Percentiles rank a stretch among this genome's conserved stretches.
These are phyloP conservation scores for Periophthalmodon schlosseri DNA, from an alignment of 2,113 vertebrate species.

Conservation along the genomic window DNA sequence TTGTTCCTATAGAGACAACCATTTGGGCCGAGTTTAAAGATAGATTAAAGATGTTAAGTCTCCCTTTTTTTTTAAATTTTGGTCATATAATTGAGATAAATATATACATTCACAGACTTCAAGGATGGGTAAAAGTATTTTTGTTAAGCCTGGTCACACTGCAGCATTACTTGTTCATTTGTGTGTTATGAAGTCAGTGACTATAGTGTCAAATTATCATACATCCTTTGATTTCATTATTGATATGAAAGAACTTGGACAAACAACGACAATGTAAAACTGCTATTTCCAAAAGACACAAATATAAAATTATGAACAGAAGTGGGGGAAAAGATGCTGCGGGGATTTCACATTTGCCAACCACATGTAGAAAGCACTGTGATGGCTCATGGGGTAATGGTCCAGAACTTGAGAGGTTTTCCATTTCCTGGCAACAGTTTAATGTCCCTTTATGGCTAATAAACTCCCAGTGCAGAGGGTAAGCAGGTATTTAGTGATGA, in stretches of 20 bases:
- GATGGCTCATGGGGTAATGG: neutral
- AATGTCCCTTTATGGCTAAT: slow-evolving; percentile 5
- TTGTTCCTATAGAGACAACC: neutral
- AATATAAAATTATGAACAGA: neutral
- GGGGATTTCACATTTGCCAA: neutral
- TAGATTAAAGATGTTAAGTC: too few species aligned
- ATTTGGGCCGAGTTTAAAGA: too few species aligned
- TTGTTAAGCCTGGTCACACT: too few species aligned
- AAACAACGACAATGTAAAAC: neutral
- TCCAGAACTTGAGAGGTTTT: neutral
- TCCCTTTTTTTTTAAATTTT: too few species aligned
- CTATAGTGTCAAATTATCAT: neutral
- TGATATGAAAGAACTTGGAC: neutral
- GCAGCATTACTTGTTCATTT: too few species aligned
- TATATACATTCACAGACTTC: too few species aligned
- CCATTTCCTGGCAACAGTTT: neutral
- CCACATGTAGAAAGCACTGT: neutral
- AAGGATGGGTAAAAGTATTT: too few species aligned
- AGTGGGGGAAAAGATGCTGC: neutral
- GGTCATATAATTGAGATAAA: too few species aligned
- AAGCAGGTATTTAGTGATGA: slow-evolving; percentile 10
- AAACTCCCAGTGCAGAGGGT: neutral
- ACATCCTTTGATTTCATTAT: neutral
- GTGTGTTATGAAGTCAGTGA: neutral
- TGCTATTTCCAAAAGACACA: neutral